Percentiles rank a stretch among this genome's conserved stretches.
phyloP scores from a whole-genome alignment of 2,888 invertebrate genomes.

The Spisula solida region DNA sequence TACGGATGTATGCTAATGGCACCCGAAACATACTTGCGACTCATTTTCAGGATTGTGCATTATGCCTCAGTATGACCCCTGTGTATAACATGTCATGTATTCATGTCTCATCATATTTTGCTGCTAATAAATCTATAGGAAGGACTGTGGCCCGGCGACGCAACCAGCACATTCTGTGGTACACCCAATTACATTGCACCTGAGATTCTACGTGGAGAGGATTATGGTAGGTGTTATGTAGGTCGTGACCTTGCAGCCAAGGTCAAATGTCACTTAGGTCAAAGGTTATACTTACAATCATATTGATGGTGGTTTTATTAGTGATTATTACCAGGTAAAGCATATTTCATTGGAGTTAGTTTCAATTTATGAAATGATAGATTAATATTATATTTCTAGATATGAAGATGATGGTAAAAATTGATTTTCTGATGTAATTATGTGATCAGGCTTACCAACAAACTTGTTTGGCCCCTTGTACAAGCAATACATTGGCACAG shows the following conservation, averaged over 20 bases:
- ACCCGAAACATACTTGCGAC: too few relatives aligned
- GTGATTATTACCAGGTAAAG: background rate
- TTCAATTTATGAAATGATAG: background rate
- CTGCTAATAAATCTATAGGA: constrained; percentile 76
- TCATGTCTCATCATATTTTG: constrained; percentile 32
- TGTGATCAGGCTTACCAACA: too few relatives aligned
- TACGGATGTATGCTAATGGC: too few relatives aligned
- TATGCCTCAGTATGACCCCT: too few relatives aligned
- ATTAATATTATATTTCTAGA: too few relatives aligned
- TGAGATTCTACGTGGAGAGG: constrained; percentile 94
- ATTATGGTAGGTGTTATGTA: constrained; percentile 90
- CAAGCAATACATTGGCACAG: too few relatives aligned
- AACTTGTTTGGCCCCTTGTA: too few relatives aligned
- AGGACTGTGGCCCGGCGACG: constrained; percentile 90
- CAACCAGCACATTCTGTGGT: constrained; percentile 96
- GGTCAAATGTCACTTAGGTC: background rate
- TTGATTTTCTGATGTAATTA: too few relatives aligned
- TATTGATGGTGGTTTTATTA: constrained; percentile 36
- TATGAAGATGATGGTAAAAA: too few relatives aligned
- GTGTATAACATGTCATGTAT: too few relatives aligned
- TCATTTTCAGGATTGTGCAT: too few relatives aligned
- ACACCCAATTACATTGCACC: constrained; percentile 99
- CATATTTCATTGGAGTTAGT: constrained; percentile 7
- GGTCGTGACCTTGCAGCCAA: constrained; percentile 21
- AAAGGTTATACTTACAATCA: constrained; percentile 5